Conservation (phyloP, 2,888 invertebrate species). For the Acronicta leporina region DNA sequence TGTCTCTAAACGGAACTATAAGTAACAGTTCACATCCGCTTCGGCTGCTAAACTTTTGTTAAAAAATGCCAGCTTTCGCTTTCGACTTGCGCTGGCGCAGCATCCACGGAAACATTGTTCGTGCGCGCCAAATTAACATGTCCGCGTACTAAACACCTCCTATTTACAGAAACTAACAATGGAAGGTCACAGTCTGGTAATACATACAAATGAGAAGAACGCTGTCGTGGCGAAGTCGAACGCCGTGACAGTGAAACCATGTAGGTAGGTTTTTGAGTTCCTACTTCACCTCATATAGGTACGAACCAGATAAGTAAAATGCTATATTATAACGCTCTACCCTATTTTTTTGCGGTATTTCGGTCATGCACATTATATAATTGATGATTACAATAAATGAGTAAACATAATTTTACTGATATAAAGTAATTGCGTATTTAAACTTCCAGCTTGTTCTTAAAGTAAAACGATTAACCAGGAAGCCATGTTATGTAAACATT, state of each 20-base stretch:
- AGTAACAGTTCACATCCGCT: conserved; percentile 58
- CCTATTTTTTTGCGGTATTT: conserved; percentile 21
- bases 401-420: conserved; percentile 32
- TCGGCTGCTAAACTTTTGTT: conserved; percentile 67
- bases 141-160: conserved; percentile 78
- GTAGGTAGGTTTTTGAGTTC: conserved; percentile 36
- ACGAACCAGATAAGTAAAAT: conserved; percentile 21
- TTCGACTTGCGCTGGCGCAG: conserved; percentile 72
- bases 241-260: conserved; percentile 25
- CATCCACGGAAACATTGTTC: conserved; percentile 73
- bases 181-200: conserved; percentile 79
- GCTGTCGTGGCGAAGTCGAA: conserved; percentile 43
- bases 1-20: conserved; percentile 69
- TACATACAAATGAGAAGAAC: conserved; percentile 77
- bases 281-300: conserved; percentile 24
- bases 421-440: conserved; percentile 40
- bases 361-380: conserved; percentile 16
- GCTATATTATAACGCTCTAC: conserved; percentile 25
- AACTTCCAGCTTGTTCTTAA: conserved; percentile 12
- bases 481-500: conserved; percentile 32
- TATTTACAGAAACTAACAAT: conserved; percentile 83
- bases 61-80: conserved; percentile 77
- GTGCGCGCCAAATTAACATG: conserved; percentile 82
- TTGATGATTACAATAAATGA: conserved; percentile 13
- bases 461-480: conserved; percentile 30